Percentiles rank a stretch among this genome's conserved stretches.
phyloP scores from a whole-genome alignment of 35 echinoderm and acorn worm genomes.

The Ptychodera flava region DNA sequence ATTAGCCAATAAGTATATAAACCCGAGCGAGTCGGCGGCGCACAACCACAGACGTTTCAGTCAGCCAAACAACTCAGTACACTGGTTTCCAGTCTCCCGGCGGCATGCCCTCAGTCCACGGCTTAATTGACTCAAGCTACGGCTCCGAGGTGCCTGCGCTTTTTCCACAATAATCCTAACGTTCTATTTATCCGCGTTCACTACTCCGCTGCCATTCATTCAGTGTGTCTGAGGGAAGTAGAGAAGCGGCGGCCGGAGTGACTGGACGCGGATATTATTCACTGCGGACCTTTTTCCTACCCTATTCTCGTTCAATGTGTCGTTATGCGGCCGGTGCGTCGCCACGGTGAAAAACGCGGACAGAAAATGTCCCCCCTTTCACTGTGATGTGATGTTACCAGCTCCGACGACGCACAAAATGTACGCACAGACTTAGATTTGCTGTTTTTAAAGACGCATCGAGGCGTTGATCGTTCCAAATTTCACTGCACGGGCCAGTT shows the following conservation, averaged over 20 bases:
- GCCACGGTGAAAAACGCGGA: too few species aligned
- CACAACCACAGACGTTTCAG: background rate
- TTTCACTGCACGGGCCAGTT: too few species aligned
- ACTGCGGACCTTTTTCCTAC: too few species aligned
- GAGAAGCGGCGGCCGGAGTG: background rate
- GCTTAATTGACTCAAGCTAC: background rate
- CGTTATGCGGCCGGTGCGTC: too few species aligned
- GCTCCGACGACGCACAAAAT: background rate
- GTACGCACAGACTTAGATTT: background rate
- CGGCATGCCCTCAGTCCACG: background rate
- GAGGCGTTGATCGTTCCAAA: too few species aligned
- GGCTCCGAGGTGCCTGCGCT: background rate
- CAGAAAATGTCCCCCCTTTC: too few species aligned
- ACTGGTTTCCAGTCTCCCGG: background rate
- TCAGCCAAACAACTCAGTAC: background rate
- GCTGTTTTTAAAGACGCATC: too few species aligned
- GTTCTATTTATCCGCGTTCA: background rate
- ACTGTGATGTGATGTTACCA: background rate
- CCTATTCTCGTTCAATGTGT: too few species aligned
- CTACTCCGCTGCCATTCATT: background rate
- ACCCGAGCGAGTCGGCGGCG: background rate
- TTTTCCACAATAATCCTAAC: background rate
- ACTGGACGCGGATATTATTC: background rate
- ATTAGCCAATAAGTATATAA: background rate
- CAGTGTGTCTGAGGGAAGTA: background rate